Percentiles rank a stretch among this genome's conserved stretches.
These are phyloP conservation scores for Gerris lacustris DNA, from an alignment of 2,888 invertebrate genomes.

Conservation along the genomic window DNA sequence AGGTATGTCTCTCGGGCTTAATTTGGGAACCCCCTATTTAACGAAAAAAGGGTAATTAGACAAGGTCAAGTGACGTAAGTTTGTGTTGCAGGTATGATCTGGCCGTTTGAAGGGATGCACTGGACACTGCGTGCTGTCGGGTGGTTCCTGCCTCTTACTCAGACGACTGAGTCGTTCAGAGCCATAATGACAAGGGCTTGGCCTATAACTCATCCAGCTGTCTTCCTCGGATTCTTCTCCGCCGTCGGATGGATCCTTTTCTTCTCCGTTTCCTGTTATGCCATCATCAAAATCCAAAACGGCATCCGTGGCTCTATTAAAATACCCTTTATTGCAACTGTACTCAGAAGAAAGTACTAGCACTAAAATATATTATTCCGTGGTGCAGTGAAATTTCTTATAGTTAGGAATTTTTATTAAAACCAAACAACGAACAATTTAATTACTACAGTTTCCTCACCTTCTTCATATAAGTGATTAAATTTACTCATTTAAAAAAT, in stretches of 20 bases:
- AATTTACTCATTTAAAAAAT: too few relatives aligned
- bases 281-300: constrained; percentile 21
- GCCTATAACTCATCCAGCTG: constrained; percentile 51
- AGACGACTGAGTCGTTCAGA: constrained; percentile 62
- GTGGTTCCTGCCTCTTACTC: constrained; percentile 60
- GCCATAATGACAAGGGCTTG: constrained; percentile 65
- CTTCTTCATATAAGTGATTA: too few relatives aligned
- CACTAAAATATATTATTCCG: too few relatives aligned
- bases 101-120: constrained; percentile 60
- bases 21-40: too few relatives aligned
- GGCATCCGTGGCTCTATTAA: constrained; percentile 15
- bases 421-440: too few relatives aligned
- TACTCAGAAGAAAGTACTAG: neutral
- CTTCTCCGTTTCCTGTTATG: constrained; percentile 37
- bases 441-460: too few relatives aligned
- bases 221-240: constrained; percentile 61
- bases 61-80: too few relatives aligned
- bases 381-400: too few relatives aligned
- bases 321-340: neutral
- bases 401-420: too few relatives aligned
- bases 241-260: constrained; percentile 51
- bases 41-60: too few relatives aligned
- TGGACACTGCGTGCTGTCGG: constrained; percentile 48
- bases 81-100: constrained; percentile 34
- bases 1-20: too few relatives aligned